Evolutionary conservation across 2,113 vertebrate species (phyloP).

Genomic region (Nycticorax nycticorax): DNA sequence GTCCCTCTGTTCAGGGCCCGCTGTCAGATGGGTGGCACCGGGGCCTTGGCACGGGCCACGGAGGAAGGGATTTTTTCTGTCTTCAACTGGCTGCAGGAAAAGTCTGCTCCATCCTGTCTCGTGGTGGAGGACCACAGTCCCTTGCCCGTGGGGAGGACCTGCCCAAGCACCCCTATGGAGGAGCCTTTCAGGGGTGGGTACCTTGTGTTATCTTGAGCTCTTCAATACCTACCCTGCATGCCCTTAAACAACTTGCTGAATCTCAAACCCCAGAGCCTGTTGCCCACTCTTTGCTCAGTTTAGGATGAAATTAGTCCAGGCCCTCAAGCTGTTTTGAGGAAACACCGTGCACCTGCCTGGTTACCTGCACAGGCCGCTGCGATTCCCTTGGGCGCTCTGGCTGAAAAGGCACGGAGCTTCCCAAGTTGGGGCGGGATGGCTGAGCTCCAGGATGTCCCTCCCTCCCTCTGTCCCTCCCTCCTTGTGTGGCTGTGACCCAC

Average conservation of each 20-base stretch:
- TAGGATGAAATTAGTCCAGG: background rate
- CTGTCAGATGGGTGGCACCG: background rate
- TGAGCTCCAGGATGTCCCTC: fast-evolving
- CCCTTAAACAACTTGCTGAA: background rate
- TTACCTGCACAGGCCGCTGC: fast-evolving
- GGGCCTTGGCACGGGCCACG: background rate
- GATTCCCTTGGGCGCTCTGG: fast-evolving
- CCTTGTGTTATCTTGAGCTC: background rate
- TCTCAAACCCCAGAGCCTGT: background rate
- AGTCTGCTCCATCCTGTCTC: background rate
- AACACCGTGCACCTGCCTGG: background rate
- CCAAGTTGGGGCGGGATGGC: fast-evolving
- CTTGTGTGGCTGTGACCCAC: fast-evolving
- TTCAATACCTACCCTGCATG: background rate
- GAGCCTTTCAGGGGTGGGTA: background rate
- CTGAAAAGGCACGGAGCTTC: background rate
- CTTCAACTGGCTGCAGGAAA: background rate
- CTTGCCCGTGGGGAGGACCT: background rate
- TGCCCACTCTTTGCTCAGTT: background rate
- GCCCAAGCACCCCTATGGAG: background rate
- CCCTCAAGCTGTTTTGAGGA: fast-evolving
- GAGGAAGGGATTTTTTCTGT: background rate
- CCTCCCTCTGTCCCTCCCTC: background rate
- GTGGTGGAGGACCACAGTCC: background rate
- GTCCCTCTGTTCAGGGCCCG: background rate